Evolutionary conservation across 2,888 invertebrate genomes (phyloP).

Genomic region (Drosophila siamana): DNA sequence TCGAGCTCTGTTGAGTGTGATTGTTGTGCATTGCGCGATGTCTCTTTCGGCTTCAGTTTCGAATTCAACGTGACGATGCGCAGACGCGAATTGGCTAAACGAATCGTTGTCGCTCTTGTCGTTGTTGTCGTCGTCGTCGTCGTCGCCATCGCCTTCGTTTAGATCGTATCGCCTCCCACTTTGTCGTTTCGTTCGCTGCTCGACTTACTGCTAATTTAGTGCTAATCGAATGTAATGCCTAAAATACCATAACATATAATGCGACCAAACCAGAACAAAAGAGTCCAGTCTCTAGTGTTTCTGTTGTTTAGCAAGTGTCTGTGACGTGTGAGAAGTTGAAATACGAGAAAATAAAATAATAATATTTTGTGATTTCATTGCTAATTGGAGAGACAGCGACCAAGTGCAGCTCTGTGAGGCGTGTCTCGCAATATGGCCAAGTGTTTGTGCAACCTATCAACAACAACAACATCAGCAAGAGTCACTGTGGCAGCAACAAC

Average conservation of each 20-base stretch:
- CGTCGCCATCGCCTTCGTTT: background rate
- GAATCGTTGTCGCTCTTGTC: slow-evolving; percentile 10
- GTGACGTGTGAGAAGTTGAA: slow-evolving; percentile 25
- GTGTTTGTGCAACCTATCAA: slow-evolving; percentile 57
- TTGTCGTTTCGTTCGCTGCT: slow-evolving; percentile 4
- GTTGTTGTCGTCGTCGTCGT: background rate
- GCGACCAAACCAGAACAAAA: slow-evolving; percentile 13
- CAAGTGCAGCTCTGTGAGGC: slow-evolving; percentile 31
- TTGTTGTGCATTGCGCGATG: slow-evolving; percentile 36
- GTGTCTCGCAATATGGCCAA: slow-evolving; percentile 50
- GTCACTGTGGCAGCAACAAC: slow-evolving; percentile 25
- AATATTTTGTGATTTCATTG: slow-evolving; percentile 64
- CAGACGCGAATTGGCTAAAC: slow-evolving; percentile 74
- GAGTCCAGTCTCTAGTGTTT: slow-evolving; percentile 3
- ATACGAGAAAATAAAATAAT: slow-evolving; percentile 16
- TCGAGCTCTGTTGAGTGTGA: slow-evolving; percentile 1
- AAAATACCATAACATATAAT: slow-evolving; percentile 20
- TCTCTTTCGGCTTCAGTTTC: slow-evolving; percentile 74
- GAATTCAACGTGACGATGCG: slow-evolving; percentile 83
- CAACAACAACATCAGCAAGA: slow-evolving; percentile 25
- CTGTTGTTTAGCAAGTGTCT: slow-evolving; percentile 54
- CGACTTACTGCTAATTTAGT: slow-evolving; percentile 53
- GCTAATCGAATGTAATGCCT: slow-evolving; percentile 55
- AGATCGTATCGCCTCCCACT: slow-evolving; percentile 42
- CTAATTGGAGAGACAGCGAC: slow-evolving; percentile 66